Evolutionary conservation across 2,113 vertebrate species (phyloP).

Genomic region (Oncorhynchus clarkii): DNA sequence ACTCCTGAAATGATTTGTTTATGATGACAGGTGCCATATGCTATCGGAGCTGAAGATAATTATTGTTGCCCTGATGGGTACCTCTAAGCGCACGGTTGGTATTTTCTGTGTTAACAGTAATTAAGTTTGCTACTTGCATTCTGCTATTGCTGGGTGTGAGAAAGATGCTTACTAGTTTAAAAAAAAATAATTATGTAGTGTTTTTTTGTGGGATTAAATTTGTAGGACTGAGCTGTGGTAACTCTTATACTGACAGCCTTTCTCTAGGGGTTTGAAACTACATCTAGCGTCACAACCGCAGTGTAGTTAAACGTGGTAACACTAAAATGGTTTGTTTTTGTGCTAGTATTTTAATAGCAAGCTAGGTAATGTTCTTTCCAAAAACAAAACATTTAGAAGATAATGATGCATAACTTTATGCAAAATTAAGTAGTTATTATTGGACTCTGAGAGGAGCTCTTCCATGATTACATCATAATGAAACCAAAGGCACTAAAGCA

Average conservation of each 20-base stretch:
- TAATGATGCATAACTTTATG: not conserved
- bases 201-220: not conserved
- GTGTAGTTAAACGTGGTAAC: not conserved
- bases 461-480: no score
- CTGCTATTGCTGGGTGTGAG: not conserved
- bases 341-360: not conserved
- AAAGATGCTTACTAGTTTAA: not conserved
- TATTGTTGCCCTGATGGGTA: no score
- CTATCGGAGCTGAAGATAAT: no score
- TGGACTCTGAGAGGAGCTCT: no score
- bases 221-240: not conserved
- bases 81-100: not conserved
- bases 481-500: not conserved
- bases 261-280: constrained; percentile 14
- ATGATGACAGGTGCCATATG: no score
- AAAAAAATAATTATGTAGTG: not conserved
- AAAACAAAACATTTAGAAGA: no score
- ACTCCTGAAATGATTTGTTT: no score
- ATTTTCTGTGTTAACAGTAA: constrained; percentile 22
- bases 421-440: not conserved
- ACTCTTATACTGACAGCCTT: constrained; percentile 5
- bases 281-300: not conserved
- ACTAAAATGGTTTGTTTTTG: not conserved
- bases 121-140: constrained; percentile 12
- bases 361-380: no score